Evolutionary conservation across 2,797 vertebrate genomes (phyloP).

Genomic region (Chelon labrosus): DNA sequence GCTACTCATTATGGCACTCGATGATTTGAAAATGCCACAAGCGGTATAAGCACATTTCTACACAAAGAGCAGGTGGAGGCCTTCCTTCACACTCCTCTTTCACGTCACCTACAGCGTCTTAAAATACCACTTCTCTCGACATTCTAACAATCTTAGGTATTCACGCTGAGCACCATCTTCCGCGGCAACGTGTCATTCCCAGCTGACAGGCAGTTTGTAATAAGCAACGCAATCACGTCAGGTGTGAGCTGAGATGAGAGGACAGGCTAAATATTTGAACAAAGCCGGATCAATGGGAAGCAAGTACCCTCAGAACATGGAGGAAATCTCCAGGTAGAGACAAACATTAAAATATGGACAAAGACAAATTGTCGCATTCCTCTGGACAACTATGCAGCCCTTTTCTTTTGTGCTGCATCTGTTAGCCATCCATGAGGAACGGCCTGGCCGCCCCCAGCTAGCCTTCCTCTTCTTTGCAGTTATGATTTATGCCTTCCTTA

Average conservation of each 20-base stretch:
- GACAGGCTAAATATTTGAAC: conserved; percentile 69
- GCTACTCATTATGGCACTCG: conserved; percentile 45
- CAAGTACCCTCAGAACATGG: conserved; percentile 24
- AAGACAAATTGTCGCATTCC: conserved; percentile 61
- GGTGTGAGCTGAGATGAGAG: conserved; percentile 32
- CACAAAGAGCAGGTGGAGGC: conserved; percentile 56
- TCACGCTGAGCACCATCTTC: conserved; percentile 27
- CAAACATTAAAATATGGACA: conserved; percentile 56
- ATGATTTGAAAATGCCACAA: conserved; percentile 51
- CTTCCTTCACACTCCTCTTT: conserved; percentile 24
- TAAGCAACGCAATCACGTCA: conserved; percentile 56
- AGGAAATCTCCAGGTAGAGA: conserved; percentile 52
- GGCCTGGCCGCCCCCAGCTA: conserved; percentile 53
- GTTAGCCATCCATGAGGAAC: conserved; percentile 67
- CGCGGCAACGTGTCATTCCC: conserved; percentile 18
- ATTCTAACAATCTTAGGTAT: conserved; percentile 29
- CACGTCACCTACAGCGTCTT: conserved; percentile 28
- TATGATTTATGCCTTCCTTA: conserved; percentile 81
- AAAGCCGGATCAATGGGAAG: conserved; percentile 66
- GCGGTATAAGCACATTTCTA: conserved; percentile 13
- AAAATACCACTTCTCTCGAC: conserved; percentile 35
- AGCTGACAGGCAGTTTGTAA: conserved; percentile 39
- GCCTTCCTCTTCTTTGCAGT: conserved; percentile 51
- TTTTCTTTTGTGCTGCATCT: conserved; percentile 64
- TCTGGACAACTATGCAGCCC: conserved; percentile 37